Evolutionary conservation across 2,113 vertebrate genomes (phyloP).

Genomic region (Dicerorhinus sumatrensis): DNA sequence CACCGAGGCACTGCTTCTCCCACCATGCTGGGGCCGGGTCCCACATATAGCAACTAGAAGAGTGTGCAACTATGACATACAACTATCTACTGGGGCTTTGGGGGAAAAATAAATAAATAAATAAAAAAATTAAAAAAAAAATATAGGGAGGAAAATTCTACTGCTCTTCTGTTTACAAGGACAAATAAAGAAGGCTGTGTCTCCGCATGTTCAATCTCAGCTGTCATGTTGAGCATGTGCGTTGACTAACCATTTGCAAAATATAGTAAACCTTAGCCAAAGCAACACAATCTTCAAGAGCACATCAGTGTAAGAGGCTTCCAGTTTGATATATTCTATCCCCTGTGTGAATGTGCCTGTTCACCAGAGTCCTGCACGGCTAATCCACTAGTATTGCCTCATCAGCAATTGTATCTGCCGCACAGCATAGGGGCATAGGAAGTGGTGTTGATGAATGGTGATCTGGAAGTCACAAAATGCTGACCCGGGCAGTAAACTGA

Average conservation of each 20-base stretch:
- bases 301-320: not conserved
- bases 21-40: too few relatives aligned
- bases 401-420: not conserved
- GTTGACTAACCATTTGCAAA: not conserved
- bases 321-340: rapidly evolving
- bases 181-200: not conserved
- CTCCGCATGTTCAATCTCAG: not conserved
- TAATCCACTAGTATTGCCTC: rapidly evolving
- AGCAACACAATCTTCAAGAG: not conserved
- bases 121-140: too few relatives aligned
- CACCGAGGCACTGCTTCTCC: too few relatives aligned
- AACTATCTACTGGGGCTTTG: too few relatives aligned
- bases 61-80: too few relatives aligned
- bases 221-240: not conserved
- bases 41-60: too few relatives aligned
- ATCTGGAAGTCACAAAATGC: not conserved
- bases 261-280: not conserved
- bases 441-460: not conserved
- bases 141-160: not conserved
- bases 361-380: rapidly evolving
- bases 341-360: rapidly evolving
- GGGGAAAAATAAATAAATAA: too few relatives aligned
- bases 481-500: not conserved
- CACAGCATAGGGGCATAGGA: rapidly evolving
- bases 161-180: not conserved